Base-by-base conservation (phyloP, 2,113 vertebrate genomes). In the Scophthalmus maximus region DNA sequence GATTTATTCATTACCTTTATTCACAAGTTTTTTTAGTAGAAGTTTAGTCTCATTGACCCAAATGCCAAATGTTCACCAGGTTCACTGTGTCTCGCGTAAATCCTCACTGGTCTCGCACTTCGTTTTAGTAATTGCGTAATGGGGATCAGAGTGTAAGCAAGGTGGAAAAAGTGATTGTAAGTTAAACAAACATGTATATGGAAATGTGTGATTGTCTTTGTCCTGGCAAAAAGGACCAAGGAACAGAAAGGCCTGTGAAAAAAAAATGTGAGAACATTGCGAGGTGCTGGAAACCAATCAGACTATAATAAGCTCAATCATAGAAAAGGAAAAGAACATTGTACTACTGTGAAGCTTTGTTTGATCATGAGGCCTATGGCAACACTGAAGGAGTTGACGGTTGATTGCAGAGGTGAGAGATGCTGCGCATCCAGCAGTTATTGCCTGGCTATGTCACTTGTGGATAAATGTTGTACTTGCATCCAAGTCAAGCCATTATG, bases 91-190 rank as follows among this genome's bases (percentile, higher is more conserved):
- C 8, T 26, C 59, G 49, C 40, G 47, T 55, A 55, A 42, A 42
- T 47, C 25, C 38, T 59, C 29, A 25, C 0, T 26, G 15, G 15
- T 12, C 18, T 59, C 29, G 1, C 14, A 17, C 61, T 51, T 64
- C 32, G 38, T 51, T 52, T 59, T 18, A 36, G 18, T 55, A 56
- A 59, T 56, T 2, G 12, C 10, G 34, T 34, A n/a, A 11, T 29
- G 17, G 30, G 40, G 38, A 38, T 22, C 22, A 30, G 23, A 70
- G 52, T 64, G 25, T 49, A 55, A 20, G 26, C 1, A 32, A 30
- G 59, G 20, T 57, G 67, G 66, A 32, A 29, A 50, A 22, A 22
- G 27, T 59, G 17, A 47, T 36, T 26, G 15, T 38, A 17, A 57
- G 9, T 47, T 26, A 18, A 40, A 65, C 23, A 55, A 32, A 52